Evolutionary conservation across 2,888 invertebrate genomes (phyloP), one percentile per base, ranked within the genome.

Genomic region (Drosophila mulleri): DNA sequence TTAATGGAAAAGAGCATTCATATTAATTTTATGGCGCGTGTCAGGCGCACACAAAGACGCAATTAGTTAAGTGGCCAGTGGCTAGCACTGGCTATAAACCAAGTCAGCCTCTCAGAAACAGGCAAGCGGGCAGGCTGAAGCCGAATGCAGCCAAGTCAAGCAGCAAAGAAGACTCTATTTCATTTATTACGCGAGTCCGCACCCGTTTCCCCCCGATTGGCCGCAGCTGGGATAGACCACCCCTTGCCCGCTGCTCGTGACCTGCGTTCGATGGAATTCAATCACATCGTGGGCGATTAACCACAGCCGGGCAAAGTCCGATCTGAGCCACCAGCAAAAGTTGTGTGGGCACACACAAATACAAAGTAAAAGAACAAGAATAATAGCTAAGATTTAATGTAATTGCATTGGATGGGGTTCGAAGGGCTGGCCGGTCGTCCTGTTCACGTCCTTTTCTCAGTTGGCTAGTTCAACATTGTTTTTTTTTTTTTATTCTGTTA

Each of bases 261-360:
- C 87, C 84, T 88, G 87, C 75, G 75, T 85, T 88, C 88, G 89
- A 85, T 89, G 80, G 85, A 88, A 90, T 83, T 88, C 84, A 90
- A 91, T 91, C 88, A 85, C 84, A 81, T 89, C 83, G 88, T 78
- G 84, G 83, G 78, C 87, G 90, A 90, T 91, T 91, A 90, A 85
- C 87, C 83, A 78, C 89, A 85, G 78, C 67, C 53, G 68, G 54
- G 48, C 67, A 75, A 58, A 80, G 68, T 58, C 72, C 60, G 58
- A 75, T 45, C 58, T 58, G 57, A 82, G 71, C 64, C 59, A 62
- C 50, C 62, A 53, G 83, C 80, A 73, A 82, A 82, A 83, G 83
- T 77, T 81, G 67, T 70, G 67, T 63, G 62, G 18, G 50, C 18
- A 18, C 72, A 71, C 59, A 75, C 69, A 78, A 72, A 83, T 81